phyloP scores from a whole-genome alignment of 2,888 invertebrate genomes.

The Macaria liturata region DNA sequence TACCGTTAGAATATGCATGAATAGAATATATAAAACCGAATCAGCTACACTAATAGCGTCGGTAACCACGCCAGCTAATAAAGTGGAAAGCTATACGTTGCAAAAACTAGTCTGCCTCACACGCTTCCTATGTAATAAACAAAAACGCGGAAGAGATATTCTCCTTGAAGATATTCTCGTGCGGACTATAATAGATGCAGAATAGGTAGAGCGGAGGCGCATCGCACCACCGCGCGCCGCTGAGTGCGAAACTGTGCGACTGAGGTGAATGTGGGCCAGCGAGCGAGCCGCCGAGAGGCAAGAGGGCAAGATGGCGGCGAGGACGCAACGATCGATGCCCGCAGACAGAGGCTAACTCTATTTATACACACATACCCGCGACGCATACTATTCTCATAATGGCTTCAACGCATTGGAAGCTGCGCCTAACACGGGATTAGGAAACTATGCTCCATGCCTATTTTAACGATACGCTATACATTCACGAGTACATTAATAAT shows the following conservation, averaged over 20 bases:
- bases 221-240: constrained; percentile 61
- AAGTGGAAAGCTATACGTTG: constrained; percentile 11
- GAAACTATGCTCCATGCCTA: not conserved
- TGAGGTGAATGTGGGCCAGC: constrained; percentile 80
- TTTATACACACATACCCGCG: constrained; percentile 60
- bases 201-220: constrained; percentile 31
- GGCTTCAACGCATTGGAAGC: constrained; percentile 48
- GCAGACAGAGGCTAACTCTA: constrained; percentile 78
- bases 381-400: constrained; percentile 70
- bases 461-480: too few species aligned
- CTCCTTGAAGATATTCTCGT: constrained; percentile 54
- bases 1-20: not conserved
- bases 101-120: constrained; percentile 12
- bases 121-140: constrained; percentile 29
- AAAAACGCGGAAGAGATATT: constrained; percentile 38
- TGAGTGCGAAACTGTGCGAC: constrained; percentile 73
- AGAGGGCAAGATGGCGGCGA: constrained; percentile 82
- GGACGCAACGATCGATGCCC: constrained; percentile 82
- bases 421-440: constrained; percentile 24
- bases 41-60: too few species aligned
- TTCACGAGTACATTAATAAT: too few species aligned
- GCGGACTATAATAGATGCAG: constrained; percentile 30
- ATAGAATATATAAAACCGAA: not conserved
- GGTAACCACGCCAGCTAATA: constrained; percentile 2
- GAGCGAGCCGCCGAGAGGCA: constrained; percentile 71